Conservation (phyloP, 2,113 vertebrate genomes). For the Petaurus breviceps region DNA sequence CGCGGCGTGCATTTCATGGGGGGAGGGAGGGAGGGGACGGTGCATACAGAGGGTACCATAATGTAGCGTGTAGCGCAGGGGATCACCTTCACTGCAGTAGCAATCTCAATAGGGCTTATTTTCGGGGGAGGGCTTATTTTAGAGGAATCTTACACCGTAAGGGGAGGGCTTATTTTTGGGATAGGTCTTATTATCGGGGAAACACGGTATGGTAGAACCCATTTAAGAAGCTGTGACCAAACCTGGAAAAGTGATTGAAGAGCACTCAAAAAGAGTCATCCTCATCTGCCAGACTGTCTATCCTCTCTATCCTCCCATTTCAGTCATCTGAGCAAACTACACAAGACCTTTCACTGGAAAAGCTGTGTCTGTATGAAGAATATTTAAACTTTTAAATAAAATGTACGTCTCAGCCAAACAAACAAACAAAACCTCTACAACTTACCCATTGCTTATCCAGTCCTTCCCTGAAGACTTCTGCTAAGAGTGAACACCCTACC, state of each 20-base stretch:
- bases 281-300: slow-evolving; percentile 8
- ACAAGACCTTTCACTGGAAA: slow-evolving; percentile 62
- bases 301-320: background rate
- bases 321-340: slow-evolving; percentile 52
- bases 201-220: slow-evolving; percentile 96
- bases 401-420: slow-evolving; percentile 52
- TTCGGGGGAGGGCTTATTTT: too few species aligned
- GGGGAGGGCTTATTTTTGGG: too few species aligned
- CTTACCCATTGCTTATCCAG: background rate
- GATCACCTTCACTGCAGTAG: too few species aligned
- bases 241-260: slow-evolving; percentile 94
- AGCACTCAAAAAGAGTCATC: slow-evolving; percentile 87
- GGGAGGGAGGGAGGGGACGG: too few species aligned
- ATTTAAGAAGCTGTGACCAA: slow-evolving; percentile 97
- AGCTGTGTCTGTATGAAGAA: slow-evolving; percentile 59
- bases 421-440: background rate
- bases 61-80: too few species aligned
- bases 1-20: too few species aligned
- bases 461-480: background rate
- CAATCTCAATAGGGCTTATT: too few species aligned
- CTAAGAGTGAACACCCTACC: background rate
- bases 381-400: slow-evolving; percentile 90
- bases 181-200: too few species aligned
- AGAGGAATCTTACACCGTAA: too few species aligned
- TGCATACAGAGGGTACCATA: too few species aligned